Conservation (phyloP, 2,888 invertebrate genomes). For the Drosophila birchii region DNA sequence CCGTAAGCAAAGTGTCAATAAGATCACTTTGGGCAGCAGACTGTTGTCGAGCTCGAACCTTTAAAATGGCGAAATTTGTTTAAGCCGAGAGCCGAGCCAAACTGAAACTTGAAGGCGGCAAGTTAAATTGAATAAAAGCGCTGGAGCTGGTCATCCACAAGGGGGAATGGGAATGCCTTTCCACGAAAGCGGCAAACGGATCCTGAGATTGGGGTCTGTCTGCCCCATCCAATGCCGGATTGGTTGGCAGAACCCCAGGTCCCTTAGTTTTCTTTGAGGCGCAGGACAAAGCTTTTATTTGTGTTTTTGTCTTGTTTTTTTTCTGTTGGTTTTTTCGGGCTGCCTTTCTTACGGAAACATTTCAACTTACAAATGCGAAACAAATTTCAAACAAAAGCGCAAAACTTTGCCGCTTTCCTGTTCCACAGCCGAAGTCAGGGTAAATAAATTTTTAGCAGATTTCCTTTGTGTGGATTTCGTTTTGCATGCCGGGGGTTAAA, state of each 20-base stretch:
- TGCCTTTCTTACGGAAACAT: constrained; percentile 59
- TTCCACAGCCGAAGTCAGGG: constrained; percentile 41
- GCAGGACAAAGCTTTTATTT: constrained; percentile 65
- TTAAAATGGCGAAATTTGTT: constrained; percentile 65
- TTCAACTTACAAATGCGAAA: constrained; percentile 80
- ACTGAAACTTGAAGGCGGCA: constrained; percentile 27
- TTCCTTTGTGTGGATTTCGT: constrained; percentile 60
- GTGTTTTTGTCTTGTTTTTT: constrained; percentile 54
- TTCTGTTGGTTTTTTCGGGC: constrained; percentile 21
- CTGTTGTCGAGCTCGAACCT: constrained; percentile 29
- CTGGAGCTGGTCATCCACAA: constrained; percentile 19
- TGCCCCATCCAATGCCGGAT: constrained; percentile 12
- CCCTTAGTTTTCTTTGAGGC: constrained; percentile 22
- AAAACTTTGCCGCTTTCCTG: constrained; percentile 61
- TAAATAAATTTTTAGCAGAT: constrained; percentile 78
- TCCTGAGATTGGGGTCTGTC: constrained; percentile 32
- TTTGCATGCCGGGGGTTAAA: constrained; percentile 62
- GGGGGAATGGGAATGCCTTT: constrained; percentile 10
- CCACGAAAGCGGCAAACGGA: constrained; percentile 26
- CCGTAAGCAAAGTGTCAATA: constrained; percentile 70
- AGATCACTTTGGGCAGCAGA: constrained; percentile 67
- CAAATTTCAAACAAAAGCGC: constrained; percentile 80
- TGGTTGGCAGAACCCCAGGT: constrained; percentile 8
- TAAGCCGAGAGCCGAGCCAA: constrained; percentile 36
- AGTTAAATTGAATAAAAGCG: constrained; percentile 64